Conservation (phyloP, 2,113 vertebrate genomes). For the Strix aluco region DNA sequence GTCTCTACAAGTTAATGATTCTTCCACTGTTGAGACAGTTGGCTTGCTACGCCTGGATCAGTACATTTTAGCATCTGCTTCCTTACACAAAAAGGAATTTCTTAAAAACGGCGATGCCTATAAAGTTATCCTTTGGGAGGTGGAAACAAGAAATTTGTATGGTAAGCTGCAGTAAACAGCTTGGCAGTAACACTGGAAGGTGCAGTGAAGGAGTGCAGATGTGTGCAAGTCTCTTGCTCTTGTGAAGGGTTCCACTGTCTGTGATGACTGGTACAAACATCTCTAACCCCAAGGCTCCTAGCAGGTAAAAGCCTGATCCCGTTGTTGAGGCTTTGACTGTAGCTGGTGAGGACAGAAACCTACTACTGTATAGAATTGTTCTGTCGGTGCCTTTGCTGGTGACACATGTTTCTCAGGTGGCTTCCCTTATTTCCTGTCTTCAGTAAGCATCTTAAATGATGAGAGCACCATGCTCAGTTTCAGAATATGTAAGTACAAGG, state of each 20-base stretch:
- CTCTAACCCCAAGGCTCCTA: not conserved
- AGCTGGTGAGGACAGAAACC: not conserved
- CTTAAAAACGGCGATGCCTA: not conserved
- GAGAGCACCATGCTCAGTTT: not conserved
- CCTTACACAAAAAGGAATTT: not conserved
- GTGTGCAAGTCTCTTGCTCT: not conserved
- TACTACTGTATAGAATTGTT: not conserved
- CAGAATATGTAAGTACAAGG: not conserved
- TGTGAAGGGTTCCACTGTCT: not conserved
- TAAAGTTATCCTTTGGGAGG: not conserved
- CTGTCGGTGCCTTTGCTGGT: not conserved
- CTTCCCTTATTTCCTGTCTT: not conserved
- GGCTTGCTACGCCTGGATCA: not conserved
- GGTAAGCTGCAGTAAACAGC: not conserved
- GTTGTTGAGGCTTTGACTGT: not conserved
- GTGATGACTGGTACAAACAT: not conserved
- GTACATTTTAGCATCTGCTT: not conserved
- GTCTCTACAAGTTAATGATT: not conserved
- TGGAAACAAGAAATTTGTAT: not conserved
- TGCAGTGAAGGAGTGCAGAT: not conserved
- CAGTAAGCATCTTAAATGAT: rapidly evolving
- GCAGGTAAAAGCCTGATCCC: not conserved
- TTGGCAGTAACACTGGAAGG: not conserved
- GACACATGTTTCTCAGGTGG: not conserved
- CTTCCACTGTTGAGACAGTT: not conserved